Conservation (phyloP, 1,140 invertebrate species). For the Chrysopa pallens region DNA sequence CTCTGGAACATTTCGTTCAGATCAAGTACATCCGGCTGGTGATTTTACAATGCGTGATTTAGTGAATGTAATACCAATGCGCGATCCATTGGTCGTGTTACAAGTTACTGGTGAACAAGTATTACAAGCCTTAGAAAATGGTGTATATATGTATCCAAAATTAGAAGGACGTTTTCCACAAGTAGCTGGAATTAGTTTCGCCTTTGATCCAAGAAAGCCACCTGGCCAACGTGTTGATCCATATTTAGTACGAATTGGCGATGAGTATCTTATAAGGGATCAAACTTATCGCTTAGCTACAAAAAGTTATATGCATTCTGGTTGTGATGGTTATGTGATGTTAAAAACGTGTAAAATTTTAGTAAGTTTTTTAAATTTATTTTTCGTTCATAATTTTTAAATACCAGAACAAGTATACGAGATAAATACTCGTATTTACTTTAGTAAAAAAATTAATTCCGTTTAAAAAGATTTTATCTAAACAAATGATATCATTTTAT, state of each 20-base stretch:
- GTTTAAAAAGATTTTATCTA: no score
- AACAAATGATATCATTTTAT: no score
- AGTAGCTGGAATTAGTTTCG: slow-evolving; percentile 66
- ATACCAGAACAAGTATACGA: no score
- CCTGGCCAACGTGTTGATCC: slow-evolving; percentile 50
- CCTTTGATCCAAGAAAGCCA: slow-evolving; percentile 59
- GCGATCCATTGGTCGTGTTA: slow-evolving; percentile 65
- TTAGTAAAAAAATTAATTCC: no score
- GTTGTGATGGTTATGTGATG: slow-evolving; percentile 73
- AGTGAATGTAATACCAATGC: slow-evolving; percentile 64
- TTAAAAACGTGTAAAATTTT: slow-evolving; percentile 51
- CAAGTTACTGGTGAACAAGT: slow-evolving; percentile 38
- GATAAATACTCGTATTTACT: no score
- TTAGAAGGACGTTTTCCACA: slow-evolving; percentile 68
- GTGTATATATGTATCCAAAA: slow-evolving; percentile 51
- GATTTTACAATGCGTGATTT: slow-evolving; percentile 69
- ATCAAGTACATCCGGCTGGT: slow-evolving; percentile 58
- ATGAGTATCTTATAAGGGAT: slow-evolving; percentile 56
- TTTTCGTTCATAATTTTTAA: no score
- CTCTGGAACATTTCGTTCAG: slow-evolving; percentile 70
- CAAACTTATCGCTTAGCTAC: slow-evolving; percentile 61
- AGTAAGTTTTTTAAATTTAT: slow-evolving; percentile 36
- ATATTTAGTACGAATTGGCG: slow-evolving; percentile 59
- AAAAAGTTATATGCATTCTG: slow-evolving; percentile 59
- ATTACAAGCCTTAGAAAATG: slow-evolving; percentile 62